Evolutionary conservation across 1,140 invertebrate species (phyloP).

Genomic region (Euwallacea fornicatus): DNA sequence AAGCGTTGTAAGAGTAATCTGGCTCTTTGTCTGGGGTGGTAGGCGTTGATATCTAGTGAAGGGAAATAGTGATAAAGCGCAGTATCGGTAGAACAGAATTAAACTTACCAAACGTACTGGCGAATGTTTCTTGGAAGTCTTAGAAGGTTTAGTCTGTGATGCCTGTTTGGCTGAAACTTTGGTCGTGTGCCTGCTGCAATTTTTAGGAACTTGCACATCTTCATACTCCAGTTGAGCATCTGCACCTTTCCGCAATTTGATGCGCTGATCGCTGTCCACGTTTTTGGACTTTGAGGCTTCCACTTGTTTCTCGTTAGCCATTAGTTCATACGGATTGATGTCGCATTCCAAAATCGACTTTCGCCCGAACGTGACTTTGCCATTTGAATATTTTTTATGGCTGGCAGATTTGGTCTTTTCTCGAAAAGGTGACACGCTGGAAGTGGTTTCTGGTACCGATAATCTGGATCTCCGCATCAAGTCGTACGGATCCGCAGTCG

Average conservation of each 20-base stretch:
- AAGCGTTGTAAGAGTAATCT: neutral
- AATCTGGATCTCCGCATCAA: conserved; percentile 74
- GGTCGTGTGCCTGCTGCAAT: neutral
- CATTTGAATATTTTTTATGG: conserved; percentile 9
- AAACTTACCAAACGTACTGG: conserved; percentile 16
- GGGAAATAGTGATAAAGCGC: neutral
- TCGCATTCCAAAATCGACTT: conserved; percentile 81
- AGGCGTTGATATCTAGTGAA: too few species aligned
- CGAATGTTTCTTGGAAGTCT: neutral
- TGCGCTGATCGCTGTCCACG: conserved; percentile 44
- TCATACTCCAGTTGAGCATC: conserved; percentile 49
- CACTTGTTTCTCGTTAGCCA: conserved; percentile 56
- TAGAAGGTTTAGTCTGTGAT: neutral
- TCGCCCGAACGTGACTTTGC: conserved; percentile 45
- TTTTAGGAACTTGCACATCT: conserved; percentile 45
- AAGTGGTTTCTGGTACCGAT: conserved; percentile 59
- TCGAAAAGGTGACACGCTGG: conserved; percentile 40
- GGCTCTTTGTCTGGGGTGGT: too few species aligned
- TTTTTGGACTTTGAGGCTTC: conserved; percentile 25
- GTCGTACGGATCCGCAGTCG: conserved; percentile 73
- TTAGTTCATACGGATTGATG: conserved; percentile 81
- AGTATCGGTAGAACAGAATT: neutral
- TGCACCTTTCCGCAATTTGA: conserved; percentile 44
- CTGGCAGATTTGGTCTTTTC: conserved; percentile 41
- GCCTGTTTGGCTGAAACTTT: too few species aligned